Evolutionary conservation across 2,113 vertebrate species (phyloP).

Genomic region (Colistium nudipinnis): DNA sequence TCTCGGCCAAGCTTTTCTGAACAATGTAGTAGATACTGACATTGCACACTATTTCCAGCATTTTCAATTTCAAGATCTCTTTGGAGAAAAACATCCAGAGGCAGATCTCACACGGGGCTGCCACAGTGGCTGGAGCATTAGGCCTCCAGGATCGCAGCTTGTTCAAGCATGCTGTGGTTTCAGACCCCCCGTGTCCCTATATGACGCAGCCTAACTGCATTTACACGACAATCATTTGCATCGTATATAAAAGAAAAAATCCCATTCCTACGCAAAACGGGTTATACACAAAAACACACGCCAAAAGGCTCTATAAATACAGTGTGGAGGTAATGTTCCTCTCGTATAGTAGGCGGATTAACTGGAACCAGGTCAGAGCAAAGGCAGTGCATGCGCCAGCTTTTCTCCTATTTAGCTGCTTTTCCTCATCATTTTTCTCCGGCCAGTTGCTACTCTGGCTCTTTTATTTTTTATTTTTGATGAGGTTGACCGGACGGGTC

Average conservation of each 20-base stretch:
- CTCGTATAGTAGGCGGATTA: conserved; percentile 72
- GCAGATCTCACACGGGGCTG: too few relatives aligned
- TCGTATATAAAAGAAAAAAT: conserved; percentile 17
- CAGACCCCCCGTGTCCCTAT: conserved; percentile 8
- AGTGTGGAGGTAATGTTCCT: conserved; percentile 69
- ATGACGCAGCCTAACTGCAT: conserved; percentile 25
- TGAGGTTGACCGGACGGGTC: conserved; percentile 32
- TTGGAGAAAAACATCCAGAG: neutral
- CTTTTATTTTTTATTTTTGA: conserved; percentile 31
- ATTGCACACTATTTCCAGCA: neutral
- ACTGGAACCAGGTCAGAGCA: conserved; percentile 76
- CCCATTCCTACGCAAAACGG: conserved; percentile 25
- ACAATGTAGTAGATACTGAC: neutral
- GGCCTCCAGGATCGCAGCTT: neutral
- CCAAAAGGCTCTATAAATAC: conserved; percentile 71
- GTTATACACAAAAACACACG: conserved; percentile 42
- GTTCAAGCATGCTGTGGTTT: neutral
- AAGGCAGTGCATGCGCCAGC: conserved; percentile 56
- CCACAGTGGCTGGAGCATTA: neutral
- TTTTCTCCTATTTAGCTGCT: conserved; percentile 56
- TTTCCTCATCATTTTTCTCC: conserved; percentile 28
- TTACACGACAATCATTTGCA: conserved; percentile 28
- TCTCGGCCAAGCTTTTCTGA: neutral
- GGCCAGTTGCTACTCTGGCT: conserved; percentile 4
- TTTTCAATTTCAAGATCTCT: neutral